phyloP scores from a whole-genome alignment of 2,797 vertebrate species.

The Botia kubotai region DNA sequence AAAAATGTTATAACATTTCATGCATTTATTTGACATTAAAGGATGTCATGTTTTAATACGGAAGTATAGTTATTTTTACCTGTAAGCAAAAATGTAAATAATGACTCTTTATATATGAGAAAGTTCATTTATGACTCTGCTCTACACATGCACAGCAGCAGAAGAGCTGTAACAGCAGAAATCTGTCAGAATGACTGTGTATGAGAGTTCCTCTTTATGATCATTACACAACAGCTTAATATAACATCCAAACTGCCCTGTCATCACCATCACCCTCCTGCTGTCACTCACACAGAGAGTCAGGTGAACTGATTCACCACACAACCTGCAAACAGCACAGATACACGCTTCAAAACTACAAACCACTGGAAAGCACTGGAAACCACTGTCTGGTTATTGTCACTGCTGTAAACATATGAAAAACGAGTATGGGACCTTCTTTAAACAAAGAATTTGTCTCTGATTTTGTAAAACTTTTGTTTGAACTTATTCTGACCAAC shows the following conservation, averaged over 20 bases:
- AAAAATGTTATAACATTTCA: no score
- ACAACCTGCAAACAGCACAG: constrained; percentile 16
- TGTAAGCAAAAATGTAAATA: no score
- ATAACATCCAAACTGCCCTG: constrained; percentile 17
- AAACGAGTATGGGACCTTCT: no score
- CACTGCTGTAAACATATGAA: no score
- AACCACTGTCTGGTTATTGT: no score
- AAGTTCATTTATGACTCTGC: not conserved
- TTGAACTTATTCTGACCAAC: no score
- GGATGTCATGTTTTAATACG: not conserved
- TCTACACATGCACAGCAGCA: not conserved
- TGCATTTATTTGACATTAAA: no score
- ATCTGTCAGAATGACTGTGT: not conserved
- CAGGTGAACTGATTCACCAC: constrained; percentile 25
- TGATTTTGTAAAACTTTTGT: no score
- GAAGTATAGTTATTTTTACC: no score
- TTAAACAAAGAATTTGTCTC: no score
- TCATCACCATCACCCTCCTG: not conserved
- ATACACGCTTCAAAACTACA: not conserved
- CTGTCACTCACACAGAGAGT: not conserved
- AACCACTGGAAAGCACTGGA: no score
- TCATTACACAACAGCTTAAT: not conserved
- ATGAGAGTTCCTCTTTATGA: constrained; percentile 23
- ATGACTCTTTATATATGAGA: no score
- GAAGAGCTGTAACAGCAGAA: not conserved